Conservation (phyloP, 2,113 vertebrate genomes). For the Urocolius indicus region DNA sequence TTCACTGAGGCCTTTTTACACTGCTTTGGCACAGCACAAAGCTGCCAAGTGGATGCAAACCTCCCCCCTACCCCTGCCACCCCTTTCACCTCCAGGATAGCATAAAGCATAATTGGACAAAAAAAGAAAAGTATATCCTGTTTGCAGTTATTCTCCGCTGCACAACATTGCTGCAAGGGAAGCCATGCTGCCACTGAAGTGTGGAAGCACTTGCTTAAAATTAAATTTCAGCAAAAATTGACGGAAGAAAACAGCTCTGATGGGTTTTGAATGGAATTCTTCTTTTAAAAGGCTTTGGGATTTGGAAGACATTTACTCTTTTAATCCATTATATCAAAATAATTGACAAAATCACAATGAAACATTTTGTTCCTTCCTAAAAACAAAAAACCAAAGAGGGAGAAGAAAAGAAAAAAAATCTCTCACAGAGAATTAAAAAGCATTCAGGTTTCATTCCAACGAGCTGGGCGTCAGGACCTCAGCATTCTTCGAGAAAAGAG, state of each 20-base stretch:
- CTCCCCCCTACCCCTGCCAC: not conserved
- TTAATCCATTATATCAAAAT: conserved; percentile 73
- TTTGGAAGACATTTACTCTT: conserved; percentile 72
- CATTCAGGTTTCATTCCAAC: conserved; percentile 71
- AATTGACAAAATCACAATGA: conserved; percentile 73
- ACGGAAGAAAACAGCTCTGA: conserved; percentile 52
- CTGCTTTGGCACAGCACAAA: not conserved
- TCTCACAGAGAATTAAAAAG: conserved; percentile 67
- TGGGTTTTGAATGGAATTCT: conserved; percentile 63
- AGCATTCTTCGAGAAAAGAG: conserved; percentile 57
- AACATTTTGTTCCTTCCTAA: conserved; percentile 72
- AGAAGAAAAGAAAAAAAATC: conserved; percentile 29
- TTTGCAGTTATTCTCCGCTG: not conserved
- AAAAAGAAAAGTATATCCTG: not conserved
- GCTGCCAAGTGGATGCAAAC: conserved; percentile 42
- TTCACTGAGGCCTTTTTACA: conserved; percentile 40
- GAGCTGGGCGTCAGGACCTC: conserved; percentile 65
- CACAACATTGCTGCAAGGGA: not conserved
- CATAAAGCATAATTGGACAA: not conserved
- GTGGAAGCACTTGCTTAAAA: conserved; percentile 38
- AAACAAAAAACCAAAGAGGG: conserved; percentile 60
- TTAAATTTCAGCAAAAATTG: conserved; percentile 50
- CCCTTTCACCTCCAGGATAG: not conserved
- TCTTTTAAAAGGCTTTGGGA: conserved; percentile 59
- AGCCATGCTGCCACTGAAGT: not conserved